These are phyloP conservation scores for honey bee (Apis mellifera) DNA, from an alignment of 1,140 invertebrate genomes.

Conservation along the genomic window DNA sequence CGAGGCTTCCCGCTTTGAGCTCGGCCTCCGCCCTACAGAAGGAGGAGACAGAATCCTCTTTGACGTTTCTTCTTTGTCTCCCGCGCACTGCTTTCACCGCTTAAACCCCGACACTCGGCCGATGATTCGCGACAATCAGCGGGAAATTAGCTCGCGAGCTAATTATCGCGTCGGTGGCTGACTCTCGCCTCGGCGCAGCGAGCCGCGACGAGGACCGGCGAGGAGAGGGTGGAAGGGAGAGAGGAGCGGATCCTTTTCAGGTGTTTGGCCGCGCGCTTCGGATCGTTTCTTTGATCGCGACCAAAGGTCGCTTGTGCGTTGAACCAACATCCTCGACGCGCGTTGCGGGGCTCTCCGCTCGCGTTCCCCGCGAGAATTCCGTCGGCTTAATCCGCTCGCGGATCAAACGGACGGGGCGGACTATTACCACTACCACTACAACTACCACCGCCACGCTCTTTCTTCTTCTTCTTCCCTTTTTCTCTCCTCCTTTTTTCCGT, in stretches of 20 bases:
- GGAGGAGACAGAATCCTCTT: conserved; percentile 38
- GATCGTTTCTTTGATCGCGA: conserved; percentile 27
- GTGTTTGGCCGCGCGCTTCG: conserved; percentile 12
- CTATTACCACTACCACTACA: too few species aligned
- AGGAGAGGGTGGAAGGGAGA: background rate
- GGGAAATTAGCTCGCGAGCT: conserved; percentile 74
- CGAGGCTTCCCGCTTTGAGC: conserved; percentile 35
- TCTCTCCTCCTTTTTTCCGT: conserved; percentile 11
- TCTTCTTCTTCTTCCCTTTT: conserved; percentile 16
- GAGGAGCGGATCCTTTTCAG: conserved; percentile 47
- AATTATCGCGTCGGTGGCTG: conserved; percentile 66
- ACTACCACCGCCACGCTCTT: background rate
- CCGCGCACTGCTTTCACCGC: conserved; percentile 22
- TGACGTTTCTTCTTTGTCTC: conserved; percentile 39
- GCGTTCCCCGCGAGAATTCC: conserved; percentile 38
- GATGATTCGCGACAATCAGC: conserved; percentile 62
- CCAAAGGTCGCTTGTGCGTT: conserved; percentile 17
- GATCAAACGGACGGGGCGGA: conserved; percentile 69
- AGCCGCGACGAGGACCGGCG: conserved; percentile 11
- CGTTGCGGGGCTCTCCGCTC: background rate
- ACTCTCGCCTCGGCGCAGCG: background rate
- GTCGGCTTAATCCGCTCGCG: conserved; percentile 53
- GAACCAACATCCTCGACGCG: conserved; percentile 5
- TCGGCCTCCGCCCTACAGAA: too few species aligned
- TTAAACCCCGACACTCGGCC: conserved; percentile 37